phyloP scores from a whole-genome alignment of 2,797 vertebrate genomes.

The Setipinna tenuifilis region DNA sequence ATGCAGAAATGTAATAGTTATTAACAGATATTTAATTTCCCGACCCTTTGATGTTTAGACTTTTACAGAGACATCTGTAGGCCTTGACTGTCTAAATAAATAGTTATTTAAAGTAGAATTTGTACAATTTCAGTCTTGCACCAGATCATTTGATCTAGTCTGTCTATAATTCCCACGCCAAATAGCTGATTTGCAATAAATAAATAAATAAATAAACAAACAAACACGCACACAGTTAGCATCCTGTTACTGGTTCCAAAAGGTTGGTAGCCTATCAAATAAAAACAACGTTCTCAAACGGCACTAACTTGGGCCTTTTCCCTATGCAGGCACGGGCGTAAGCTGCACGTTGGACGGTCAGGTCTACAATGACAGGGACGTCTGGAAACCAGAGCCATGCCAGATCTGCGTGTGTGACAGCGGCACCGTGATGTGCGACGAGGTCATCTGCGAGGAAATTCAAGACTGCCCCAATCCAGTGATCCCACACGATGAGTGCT shows the following conservation, averaged over 20 bases:
- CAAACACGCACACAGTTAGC: not conserved
- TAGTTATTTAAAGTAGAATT: too few species aligned
- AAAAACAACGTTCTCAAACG: not conserved
- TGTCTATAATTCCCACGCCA: not conserved
- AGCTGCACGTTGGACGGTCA: conserved; percentile 76
- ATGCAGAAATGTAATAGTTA: not conserved
- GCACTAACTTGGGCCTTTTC: not conserved
- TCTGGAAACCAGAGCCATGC: conserved; percentile 84
- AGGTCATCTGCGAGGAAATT: conserved; percentile 75
- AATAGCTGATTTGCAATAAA: not conserved
- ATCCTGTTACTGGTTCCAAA: not conserved
- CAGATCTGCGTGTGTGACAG: conserved; percentile 84
- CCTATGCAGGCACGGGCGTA: conserved; percentile 59
- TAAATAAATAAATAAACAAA: too few species aligned
- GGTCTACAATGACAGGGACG: conserved; percentile 76
- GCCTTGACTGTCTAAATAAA: not conserved
- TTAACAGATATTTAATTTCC: not conserved
- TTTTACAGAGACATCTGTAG: not conserved
- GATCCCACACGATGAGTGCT: conserved; percentile 79
- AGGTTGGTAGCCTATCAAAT: not conserved
- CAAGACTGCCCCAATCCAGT: conserved; percentile 73
- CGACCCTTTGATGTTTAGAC: not conserved
- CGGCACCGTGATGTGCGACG: conserved; percentile 80
- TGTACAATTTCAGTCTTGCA: not conserved
- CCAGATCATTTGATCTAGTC: not conserved